Percentiles rank a stretch among this genome's conserved stretches.
Conservation (phyloP, 92 coral and sea anemone species). For the Desmophyllum pertusum region DNA sequence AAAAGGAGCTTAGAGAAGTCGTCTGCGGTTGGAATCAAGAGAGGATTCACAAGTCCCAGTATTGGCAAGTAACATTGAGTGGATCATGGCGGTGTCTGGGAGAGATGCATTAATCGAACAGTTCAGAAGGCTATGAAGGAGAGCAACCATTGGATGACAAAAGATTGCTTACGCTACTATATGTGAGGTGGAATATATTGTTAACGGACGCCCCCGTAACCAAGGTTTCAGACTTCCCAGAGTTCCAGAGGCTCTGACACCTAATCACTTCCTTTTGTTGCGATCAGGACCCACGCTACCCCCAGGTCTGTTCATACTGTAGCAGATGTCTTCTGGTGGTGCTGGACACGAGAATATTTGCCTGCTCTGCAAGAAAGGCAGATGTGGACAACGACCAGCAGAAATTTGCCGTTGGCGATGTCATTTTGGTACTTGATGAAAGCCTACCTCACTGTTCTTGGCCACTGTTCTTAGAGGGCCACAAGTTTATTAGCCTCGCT, state of each 20-base stretch:
- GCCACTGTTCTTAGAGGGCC: no score
- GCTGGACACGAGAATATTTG: constrained; percentile 61
- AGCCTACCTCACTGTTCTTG: constrained; percentile 39
- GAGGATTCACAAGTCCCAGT: constrained; percentile 53
- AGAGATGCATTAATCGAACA: constrained; percentile 64
- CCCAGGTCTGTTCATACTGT: constrained; percentile 50
- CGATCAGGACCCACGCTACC: constrained; percentile 37
- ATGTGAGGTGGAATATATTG: constrained; percentile 64
- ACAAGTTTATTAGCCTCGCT: no score
- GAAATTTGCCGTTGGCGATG: constrained; percentile 47
- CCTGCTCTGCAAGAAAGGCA: constrained; percentile 60
- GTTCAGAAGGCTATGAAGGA: constrained; percentile 59
- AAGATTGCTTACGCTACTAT: constrained; percentile 57
- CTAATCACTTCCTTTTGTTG: constrained; percentile 49
- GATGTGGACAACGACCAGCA: constrained; percentile 40
- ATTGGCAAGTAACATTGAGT: constrained; percentile 44
- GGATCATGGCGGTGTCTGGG: constrained; percentile 81
- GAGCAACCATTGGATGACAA: constrained; percentile 65
- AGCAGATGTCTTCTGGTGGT: constrained; percentile 61
- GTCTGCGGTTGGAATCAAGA: constrained; percentile 53
- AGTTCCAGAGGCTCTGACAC: constrained; percentile 41
- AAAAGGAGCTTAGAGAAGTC: constrained; percentile 51
- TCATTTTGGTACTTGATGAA: constrained; percentile 54
- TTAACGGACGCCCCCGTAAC: constrained; percentile 58
- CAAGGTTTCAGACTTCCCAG: constrained; percentile 44